Evolutionary conservation across 2,797 vertebrate genomes (phyloP).

Genomic region (Sebastes hubbsi): DNA sequence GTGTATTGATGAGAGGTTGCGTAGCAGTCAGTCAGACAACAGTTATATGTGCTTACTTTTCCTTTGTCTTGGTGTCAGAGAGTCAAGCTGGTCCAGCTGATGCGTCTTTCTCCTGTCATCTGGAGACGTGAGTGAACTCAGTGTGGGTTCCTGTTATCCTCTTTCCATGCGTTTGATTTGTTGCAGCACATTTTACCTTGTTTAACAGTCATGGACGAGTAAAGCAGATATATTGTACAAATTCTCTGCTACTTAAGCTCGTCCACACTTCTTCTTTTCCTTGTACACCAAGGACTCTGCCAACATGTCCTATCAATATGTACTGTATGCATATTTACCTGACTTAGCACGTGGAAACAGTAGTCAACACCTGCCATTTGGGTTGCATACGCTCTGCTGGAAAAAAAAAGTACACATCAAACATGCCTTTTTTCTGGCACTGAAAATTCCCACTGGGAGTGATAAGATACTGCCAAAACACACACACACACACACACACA

Average conservation of each 20-base stretch:
- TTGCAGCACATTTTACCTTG: neutral
- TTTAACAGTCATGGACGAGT: neutral
- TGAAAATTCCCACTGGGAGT: constrained; percentile 8
- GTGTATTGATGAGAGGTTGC: constrained; percentile 14
- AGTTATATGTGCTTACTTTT: neutral
- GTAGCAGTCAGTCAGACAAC: neutral
- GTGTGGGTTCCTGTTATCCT: neutral
- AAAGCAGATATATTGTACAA: neutral
- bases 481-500: too few relatives aligned
- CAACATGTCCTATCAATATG: neutral
- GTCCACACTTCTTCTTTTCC: neutral
- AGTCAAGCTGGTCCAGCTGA: neutral
- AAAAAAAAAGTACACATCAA: constrained; percentile 4
- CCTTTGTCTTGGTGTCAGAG: neutral
- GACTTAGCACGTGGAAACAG: neutral
- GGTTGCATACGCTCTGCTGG: neutral
- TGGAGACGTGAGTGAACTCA: neutral
- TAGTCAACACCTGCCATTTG: constrained; percentile 6
- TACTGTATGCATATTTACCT: neutral
- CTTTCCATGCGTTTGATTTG: neutral
- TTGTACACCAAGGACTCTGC: neutral
- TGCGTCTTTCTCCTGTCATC: neutral
- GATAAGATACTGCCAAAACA: neutral
- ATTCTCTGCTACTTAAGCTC: neutral
- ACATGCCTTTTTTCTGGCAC: neutral